These are phyloP conservation scores for Sabatieria punctata DNA, from an alignment of 2,888 invertebrate species.

Conservation along the genomic window DNA sequence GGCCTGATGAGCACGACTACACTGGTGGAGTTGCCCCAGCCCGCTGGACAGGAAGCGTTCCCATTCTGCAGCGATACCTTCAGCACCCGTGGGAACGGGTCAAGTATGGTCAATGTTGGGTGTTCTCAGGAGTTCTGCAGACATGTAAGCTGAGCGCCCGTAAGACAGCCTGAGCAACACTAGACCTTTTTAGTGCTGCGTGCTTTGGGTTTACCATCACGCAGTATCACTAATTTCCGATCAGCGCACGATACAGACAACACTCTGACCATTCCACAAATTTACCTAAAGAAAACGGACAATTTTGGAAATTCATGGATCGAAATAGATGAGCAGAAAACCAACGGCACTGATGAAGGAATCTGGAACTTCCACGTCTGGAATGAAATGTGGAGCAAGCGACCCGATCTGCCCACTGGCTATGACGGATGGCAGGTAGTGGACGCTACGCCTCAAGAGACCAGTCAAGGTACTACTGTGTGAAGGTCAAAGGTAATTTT, in stretches of 20 bases:
- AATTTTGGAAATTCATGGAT: too few relatives aligned
- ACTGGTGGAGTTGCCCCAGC: too few relatives aligned
- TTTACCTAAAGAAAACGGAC: background rate
- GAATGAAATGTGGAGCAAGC: constrained; percentile 63
- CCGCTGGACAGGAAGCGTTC: background rate
- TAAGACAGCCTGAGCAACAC: too few relatives aligned
- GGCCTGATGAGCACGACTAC: too few relatives aligned
- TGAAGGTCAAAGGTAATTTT: too few relatives aligned
- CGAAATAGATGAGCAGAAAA: background rate
- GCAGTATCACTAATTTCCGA: constrained; percentile 58
- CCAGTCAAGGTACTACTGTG: too few relatives aligned
- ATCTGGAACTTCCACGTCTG: constrained; percentile 54
- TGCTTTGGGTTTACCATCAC: constrained; percentile 52
- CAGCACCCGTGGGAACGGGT: background rate
- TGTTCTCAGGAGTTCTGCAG: too few relatives aligned
- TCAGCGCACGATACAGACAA: constrained; percentile 58
- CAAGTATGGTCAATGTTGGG: background rate
- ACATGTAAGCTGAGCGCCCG: too few relatives aligned
- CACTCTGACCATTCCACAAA: background rate
- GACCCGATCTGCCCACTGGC: constrained; percentile 50
- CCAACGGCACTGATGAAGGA: too few relatives aligned
- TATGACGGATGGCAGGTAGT: constrained; percentile 67
- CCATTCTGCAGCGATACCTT: background rate
- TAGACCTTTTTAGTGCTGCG: background rate
- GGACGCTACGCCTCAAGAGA: constrained; percentile 58